phyloP scores from a whole-genome alignment of 2,113 vertebrate genomes.

The Sarotherodon lohbergeri region DNA sequence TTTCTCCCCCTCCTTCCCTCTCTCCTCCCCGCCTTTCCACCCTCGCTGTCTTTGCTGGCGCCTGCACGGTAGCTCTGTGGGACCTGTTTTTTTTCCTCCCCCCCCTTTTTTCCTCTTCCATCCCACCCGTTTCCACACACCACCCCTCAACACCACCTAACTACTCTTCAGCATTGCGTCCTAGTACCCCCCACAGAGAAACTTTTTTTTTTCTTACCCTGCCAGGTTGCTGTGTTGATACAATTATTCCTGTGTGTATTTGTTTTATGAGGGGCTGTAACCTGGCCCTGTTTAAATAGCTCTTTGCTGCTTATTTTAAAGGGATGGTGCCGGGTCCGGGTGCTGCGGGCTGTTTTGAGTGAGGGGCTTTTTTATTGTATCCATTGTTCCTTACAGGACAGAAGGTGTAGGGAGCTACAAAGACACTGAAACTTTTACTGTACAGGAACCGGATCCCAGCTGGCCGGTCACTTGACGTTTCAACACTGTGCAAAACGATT shows the following conservation, averaged over 20 bases:
- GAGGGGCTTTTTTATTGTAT: neutral
- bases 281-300: constrained; percentile 58
- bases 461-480: neutral
- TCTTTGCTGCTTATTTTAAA: constrained; percentile 65
- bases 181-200: constrained; percentile 48
- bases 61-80: constrained; percentile 79
- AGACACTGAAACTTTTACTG: neutral
- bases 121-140: constrained; percentile 52
- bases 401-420: neutral
- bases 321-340: constrained; percentile 45
- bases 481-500: neutral
- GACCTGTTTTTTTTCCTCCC: constrained; percentile 73
- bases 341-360: constrained; percentile 18
- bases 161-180: constrained; percentile 23
- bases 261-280: constrained; percentile 66
- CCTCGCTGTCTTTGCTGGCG: constrained; percentile 72
- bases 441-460: neutral
- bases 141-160: constrained; percentile 36
- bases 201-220: neutral
- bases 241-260: constrained; percentile 67
- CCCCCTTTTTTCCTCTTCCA: constrained; percentile 57
- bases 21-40: constrained; percentile 37
- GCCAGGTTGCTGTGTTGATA: constrained; percentile 62
- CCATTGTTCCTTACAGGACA: constrained; percentile 1
- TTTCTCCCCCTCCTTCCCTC: constrained; percentile 33